Conservation (phyloP, 1,140 invertebrate genomes). For the Thaumetopoea pityocampa region DNA sequence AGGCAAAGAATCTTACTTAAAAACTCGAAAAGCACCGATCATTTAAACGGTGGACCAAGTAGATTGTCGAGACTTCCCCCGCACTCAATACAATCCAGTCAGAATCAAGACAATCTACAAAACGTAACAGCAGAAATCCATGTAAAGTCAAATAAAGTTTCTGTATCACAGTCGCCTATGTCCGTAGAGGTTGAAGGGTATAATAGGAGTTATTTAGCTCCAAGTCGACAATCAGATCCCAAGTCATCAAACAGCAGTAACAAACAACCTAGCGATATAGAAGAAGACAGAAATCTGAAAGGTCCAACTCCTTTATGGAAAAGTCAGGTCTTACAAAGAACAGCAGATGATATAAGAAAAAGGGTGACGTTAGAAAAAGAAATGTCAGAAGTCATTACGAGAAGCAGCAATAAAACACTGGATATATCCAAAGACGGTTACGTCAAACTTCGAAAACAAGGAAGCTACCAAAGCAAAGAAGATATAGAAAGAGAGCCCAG, state of each 20-base stretch:
- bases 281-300: constrained; percentile 33
- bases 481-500: constrained; percentile 52
- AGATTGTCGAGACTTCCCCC: constrained; percentile 42
- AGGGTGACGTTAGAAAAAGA: constrained; percentile 55
- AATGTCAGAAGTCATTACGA: constrained; percentile 47
- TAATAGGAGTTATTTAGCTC: constrained; percentile 43
- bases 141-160: constrained; percentile 57
- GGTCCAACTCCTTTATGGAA: constrained; percentile 52
- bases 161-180: constrained; percentile 55
- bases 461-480: constrained; percentile 34
- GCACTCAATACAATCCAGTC: constrained; percentile 7
- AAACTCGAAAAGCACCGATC: constrained; percentile 64
- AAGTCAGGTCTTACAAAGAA: constrained; percentile 68
- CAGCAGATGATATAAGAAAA: constrained; percentile 63
- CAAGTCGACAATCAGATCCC: constrained; percentile 45
- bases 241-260: constrained; percentile 48
- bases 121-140: constrained; percentile 73
- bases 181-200: constrained; percentile 42
- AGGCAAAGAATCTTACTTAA: constrained; percentile 49
- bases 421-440: constrained; percentile 72
- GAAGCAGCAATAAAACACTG: constrained; percentile 52
- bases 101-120: constrained; percentile 35
- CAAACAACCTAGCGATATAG: constrained; percentile 36
- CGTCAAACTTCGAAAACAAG: constrained; percentile 62
- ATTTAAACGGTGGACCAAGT: constrained; percentile 53